phyloP scores from a whole-genome alignment of 2,797 vertebrate species.

The Borostomias antarcticus region DNA sequence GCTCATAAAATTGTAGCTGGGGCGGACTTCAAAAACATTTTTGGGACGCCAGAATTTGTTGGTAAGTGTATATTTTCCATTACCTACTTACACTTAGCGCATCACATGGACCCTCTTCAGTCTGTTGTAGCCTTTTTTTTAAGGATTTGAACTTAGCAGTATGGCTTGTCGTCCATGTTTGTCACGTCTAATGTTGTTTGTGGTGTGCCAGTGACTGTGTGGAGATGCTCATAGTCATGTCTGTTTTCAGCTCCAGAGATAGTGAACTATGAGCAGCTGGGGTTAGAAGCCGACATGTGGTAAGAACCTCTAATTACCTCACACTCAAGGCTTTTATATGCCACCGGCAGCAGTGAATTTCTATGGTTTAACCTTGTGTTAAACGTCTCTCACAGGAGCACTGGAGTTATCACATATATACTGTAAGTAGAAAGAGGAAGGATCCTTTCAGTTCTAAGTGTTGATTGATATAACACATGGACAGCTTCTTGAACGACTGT shows the following conservation, averaged over 20 bases:
- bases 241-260: constrained; percentile 96
- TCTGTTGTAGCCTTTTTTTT: background rate
- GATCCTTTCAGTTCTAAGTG: background rate
- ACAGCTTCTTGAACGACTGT: background rate
- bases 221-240: constrained; percentile 44
- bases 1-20: constrained; percentile 94
- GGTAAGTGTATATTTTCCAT: constrained; percentile 76
- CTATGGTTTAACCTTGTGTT: constrained; percentile 61
- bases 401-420: constrained; percentile 98
- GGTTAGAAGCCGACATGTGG: constrained; percentile 97
- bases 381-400: constrained; percentile 84
- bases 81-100: background rate
- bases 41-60: constrained; percentile 97
- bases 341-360: constrained; percentile 26
- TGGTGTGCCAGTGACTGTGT: constrained; percentile 44
- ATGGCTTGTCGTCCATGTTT: background rate
- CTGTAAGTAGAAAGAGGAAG: constrained; percentile 83
- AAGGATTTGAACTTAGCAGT: constrained; percentile 3
- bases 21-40: constrained; percentile 96
- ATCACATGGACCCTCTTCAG: too few relatives aligned
- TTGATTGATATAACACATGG: background rate
- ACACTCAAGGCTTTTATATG: constrained; percentile 37
- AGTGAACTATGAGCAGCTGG: constrained; percentile 94
- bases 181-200: constrained; percentile 6
- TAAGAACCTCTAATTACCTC: constrained; percentile 71